A percentile compares a stretch with the other conserved stretches of the same genome.
These are phyloP conservation scores for Villa cingulata DNA, from an alignment of 2,888 invertebrate genomes.

Conservation along the genomic window DNA sequence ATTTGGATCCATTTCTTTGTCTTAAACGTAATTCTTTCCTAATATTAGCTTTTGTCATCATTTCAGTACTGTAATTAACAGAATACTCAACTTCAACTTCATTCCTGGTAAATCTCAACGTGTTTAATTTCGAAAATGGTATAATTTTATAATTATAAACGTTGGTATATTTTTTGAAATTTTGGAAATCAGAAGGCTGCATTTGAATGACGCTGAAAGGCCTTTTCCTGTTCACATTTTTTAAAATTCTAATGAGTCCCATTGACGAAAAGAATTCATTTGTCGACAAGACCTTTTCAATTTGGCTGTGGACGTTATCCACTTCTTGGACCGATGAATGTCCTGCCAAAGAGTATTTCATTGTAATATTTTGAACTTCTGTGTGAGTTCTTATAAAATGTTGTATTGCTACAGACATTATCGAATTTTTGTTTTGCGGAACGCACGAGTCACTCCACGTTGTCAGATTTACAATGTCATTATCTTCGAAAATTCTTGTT, in stretches of 20 bases:
- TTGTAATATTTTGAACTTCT: slow-evolving; percentile 2
- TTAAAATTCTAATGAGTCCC: slow-evolving; percentile 2
- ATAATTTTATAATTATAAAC: slow-evolving; percentile 1
- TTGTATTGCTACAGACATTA: slow-evolving; percentile 6
- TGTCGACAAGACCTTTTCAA: too few relatives aligned
- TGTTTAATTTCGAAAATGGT: slow-evolving; percentile 2
- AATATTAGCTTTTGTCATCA: too few relatives aligned
- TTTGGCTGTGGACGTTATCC: too few relatives aligned
- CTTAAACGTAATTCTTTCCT: too few relatives aligned
- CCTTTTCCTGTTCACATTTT: slow-evolving; percentile 1
- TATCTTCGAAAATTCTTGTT: neutral
- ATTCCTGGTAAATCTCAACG: slow-evolving; percentile 1
- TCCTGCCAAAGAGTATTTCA: slow-evolving; percentile 7
- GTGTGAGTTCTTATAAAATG: slow-evolving; percentile 6
- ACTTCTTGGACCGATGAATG: slow-evolving; percentile 5
- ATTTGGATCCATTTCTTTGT: too few relatives aligned
- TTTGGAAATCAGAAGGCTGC: slow-evolving; percentile 1
- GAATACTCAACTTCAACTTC: too few relatives aligned
- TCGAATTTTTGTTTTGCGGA: slow-evolving; percentile 8
- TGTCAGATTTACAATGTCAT: neutral
- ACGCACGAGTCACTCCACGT: slow-evolving; percentile 6
- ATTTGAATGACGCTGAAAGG: slow-evolving; percentile 4
- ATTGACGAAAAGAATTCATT: too few relatives aligned
- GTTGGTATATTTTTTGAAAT: slow-evolving; percentile 4
- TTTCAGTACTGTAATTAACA: too few relatives aligned